phyloP scores from a whole-genome alignment of 2,888 invertebrate species.

The Proisotoma minuta region DNA sequence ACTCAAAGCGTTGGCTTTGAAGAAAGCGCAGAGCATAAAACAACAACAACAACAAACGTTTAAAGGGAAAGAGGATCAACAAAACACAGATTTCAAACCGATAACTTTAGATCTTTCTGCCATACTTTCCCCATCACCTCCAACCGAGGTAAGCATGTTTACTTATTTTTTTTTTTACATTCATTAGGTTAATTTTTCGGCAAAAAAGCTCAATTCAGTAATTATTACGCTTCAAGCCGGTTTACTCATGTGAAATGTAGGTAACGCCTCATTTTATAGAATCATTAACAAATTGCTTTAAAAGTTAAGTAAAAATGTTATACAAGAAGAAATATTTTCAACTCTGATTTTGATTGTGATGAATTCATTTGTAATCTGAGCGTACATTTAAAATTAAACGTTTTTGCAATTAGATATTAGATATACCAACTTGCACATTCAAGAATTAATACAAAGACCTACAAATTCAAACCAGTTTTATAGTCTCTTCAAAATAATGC shows the following conservation, averaged over 20 bases:
- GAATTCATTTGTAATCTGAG: not conserved
- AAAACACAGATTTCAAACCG: constrained; percentile 24
- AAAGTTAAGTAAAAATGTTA: not conserved
- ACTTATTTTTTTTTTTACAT: not conserved
- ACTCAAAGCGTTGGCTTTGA: constrained; percentile 39
- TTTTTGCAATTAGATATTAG: not conserved
- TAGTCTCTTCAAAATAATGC: too few species aligned
- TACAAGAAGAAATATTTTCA: too few species aligned
- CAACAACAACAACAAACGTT: constrained; percentile 32
- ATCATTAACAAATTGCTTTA: not conserved
- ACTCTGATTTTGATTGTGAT: too few species aligned
- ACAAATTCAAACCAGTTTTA: too few species aligned
- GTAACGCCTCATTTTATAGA: too few species aligned
- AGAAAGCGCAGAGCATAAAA: constrained; percentile 34
- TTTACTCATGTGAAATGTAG: not conserved
- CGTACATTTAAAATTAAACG: not conserved
- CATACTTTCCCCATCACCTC: constrained; percentile 40
- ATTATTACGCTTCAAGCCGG: not conserved
- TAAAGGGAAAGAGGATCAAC: constrained; percentile 35
- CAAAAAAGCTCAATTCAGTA: not conserved
- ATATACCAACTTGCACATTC: not conserved
- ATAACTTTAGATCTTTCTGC: constrained; percentile 41
- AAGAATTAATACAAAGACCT: too few species aligned
- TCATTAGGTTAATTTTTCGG: not conserved
- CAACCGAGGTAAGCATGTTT: constrained; percentile 26